Conservation (phyloP, 2,888 invertebrate species). For the Dolichomitus sp. region DNA sequence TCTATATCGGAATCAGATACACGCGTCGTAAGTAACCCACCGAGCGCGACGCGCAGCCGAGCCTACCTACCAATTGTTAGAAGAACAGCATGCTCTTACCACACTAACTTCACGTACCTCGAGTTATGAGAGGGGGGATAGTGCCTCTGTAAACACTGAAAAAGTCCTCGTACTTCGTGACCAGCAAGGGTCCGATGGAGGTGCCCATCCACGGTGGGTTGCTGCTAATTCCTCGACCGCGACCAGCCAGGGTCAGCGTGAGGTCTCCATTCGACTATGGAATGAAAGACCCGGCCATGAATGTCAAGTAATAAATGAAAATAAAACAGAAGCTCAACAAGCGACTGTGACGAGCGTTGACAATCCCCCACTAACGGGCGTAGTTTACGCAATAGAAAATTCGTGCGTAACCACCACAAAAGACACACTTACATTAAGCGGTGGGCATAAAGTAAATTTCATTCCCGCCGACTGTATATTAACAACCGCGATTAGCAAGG, state of each 20-base stretch:
- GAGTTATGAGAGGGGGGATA: neutral
- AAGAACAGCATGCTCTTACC: neutral
- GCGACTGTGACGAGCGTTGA: slow-evolving; percentile 3
- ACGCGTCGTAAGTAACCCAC: slow-evolving; percentile 1
- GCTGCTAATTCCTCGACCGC: neutral
- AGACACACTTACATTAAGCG: no score
- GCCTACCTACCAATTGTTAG: neutral
- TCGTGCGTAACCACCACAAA: slow-evolving; percentile 10
- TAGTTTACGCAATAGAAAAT: neutral
- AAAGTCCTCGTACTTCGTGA: neutral
- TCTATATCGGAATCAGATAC: neutral
- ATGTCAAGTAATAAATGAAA: slow-evolving; percentile 14
- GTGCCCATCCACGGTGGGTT: neutral
- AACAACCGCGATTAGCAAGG: no score
- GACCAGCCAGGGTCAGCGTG: neutral
- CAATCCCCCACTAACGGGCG: neutral
- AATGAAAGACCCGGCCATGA: slow-evolving; percentile 16
- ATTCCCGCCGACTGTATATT: slow-evolving; percentile 27
- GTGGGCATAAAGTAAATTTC: slow-evolving; percentile 20
- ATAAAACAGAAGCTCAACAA: slow-evolving; percentile 18
- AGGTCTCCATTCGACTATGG: neutral
- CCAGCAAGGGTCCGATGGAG: neutral
- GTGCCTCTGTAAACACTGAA: neutral
- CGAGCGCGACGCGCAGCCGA: neutral
- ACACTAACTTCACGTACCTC: neutral